Base-by-base conservation (phyloP, 2,113 vertebrate genomes). In the Zosterops pallidus region DNA sequence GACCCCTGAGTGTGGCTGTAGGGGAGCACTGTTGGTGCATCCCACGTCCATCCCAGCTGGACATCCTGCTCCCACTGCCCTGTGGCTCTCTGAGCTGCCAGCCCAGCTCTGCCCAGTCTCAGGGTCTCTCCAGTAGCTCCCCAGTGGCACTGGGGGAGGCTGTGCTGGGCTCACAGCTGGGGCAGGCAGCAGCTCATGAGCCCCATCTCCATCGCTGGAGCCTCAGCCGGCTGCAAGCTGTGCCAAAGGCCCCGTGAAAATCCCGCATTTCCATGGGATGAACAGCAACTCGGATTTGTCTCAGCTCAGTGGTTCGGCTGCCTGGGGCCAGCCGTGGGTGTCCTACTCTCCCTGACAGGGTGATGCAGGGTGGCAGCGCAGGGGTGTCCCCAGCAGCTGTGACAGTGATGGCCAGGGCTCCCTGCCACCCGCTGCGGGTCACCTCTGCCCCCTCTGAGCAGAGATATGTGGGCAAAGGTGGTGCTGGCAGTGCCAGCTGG, bases 21-120 rank as follows among this genome's bases (percentile, higher is more conserved):
- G 15, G n/a, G 55, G 25, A 65, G 21, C 16, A 2, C n/a, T 19
- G 42, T 25, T 0, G 1, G 53, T 5, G 4, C 37, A 46, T 29
- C 47, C 68, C 29, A 2, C 0, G 0, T 17, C 72, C 6, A 0
- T 25, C 31, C 35, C 44, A 24, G 31, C 5, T 1, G 0, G 26
- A 5, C 28, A 59, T 7, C 85, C 25, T 1, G 0, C 41, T 55
- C 35, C 25, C 11, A 6, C 5, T 0, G 2, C 76, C 31, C 33
- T 19, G 19, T 4, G 2, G 6, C 50, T 59, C 33, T n/a, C 19
- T 1, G 1, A 31, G 63, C 35, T 53, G 28, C 52, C 69, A 77
- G 52, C 46, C 35, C 82, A 23, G 39, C 78, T 55, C 83, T 79
- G 53, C 37, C 70, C 76, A 4, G 29, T 1, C 5, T 4, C 8